Percentiles rank a stretch among this genome's conserved stretches.
Conservation (phyloP, 2,113 vertebrate genomes). For the Semnornis frantzii region DNA sequence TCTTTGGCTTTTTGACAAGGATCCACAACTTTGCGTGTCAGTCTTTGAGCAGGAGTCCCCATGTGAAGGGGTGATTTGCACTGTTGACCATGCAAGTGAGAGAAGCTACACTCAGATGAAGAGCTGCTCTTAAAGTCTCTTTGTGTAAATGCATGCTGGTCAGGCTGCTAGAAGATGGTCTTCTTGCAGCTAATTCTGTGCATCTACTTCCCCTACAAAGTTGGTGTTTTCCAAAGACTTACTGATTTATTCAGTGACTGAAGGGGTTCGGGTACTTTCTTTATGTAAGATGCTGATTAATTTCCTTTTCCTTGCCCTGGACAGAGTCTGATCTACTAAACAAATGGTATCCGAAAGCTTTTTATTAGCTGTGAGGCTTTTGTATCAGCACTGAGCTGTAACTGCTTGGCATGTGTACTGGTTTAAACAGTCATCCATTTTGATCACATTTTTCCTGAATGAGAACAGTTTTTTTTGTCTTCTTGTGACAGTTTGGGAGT, state of each 20-base stretch:
- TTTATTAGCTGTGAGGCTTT: not conserved
- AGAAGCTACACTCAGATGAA: not conserved
- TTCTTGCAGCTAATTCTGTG: not conserved
- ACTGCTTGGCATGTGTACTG: not conserved
- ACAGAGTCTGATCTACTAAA: not conserved
- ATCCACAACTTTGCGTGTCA: not conserved
- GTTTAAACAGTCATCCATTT: not conserved
- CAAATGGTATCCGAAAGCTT: not conserved
- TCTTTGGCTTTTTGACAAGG: not conserved
- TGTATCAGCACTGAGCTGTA: not conserved
- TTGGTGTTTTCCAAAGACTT: not conserved
- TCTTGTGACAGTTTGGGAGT: too few relatives aligned
- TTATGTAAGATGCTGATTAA: not conserved
- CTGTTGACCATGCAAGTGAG: not conserved
- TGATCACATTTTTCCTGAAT: not conserved
- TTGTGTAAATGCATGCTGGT: not conserved
- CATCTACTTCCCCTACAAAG: not conserved
- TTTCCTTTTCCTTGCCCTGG: not conserved
- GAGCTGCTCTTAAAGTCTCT: not conserved
- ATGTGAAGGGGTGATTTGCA: not conserved
- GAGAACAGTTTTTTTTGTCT: not conserved
- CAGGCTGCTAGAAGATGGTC: not conserved
- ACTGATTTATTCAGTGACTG: not conserved
- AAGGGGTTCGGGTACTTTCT: not conserved
- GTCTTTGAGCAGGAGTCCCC: not conserved